phyloP scores from a whole-genome alignment of 1,140 invertebrate species.

The Zaprionus ghesquierei region DNA sequence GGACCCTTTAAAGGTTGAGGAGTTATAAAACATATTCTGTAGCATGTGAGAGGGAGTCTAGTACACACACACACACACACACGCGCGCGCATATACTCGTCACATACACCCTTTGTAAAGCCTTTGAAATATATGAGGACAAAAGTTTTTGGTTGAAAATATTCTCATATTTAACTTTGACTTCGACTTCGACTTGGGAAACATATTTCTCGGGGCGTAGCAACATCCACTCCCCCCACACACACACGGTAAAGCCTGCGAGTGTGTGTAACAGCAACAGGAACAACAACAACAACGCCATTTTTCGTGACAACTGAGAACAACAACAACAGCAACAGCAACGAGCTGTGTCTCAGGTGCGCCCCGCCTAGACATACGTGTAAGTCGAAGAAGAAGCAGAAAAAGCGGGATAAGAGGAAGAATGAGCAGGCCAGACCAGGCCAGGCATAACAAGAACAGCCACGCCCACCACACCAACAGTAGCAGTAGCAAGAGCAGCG shows the following conservation, averaged over 20 bases:
- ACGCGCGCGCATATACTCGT: background rate
- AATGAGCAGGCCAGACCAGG: too few species aligned
- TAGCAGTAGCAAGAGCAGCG: background rate
- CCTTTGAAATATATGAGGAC: slow-evolving; percentile 48
- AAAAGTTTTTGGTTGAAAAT: slow-evolving; percentile 49
- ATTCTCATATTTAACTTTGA: slow-evolving; percentile 61
- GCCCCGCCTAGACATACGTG: too few species aligned
- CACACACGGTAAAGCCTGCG: too few species aligned
- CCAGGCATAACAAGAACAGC: background rate
- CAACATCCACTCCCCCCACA: background rate
- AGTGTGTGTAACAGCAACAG: too few species aligned
- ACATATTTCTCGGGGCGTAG: slow-evolving; percentile 41
- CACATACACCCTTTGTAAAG: slow-evolving; percentile 12
- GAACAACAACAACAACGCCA: background rate
- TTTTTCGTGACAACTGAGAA: background rate
- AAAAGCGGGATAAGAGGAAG: background rate
- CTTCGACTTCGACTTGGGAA: slow-evolving; percentile 45
- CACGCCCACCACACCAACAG: background rate
- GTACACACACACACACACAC: slow-evolving; percentile 32
- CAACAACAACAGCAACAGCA: background rate
- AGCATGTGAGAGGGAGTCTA: slow-evolving; percentile 14
- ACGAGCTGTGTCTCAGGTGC: background rate
- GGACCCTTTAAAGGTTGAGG: background rate
- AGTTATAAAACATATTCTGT: background rate
- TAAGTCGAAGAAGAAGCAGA: background rate